phyloP scores from a whole-genome alignment of 2,888 invertebrate genomes.

The Hemaris fuciformis region DNA sequence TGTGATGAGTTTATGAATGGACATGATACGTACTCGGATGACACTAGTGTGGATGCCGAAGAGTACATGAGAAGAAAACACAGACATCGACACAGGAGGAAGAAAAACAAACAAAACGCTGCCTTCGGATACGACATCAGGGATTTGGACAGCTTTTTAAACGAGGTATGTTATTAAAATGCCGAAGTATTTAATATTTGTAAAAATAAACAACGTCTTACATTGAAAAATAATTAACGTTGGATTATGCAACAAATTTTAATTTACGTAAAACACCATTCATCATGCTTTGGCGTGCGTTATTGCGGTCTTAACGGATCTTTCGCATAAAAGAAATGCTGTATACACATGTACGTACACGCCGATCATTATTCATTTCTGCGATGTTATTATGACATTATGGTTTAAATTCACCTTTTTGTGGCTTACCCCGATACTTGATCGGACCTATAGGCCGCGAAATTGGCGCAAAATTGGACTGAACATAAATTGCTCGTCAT shows the following conservation, averaged over 20 bases:
- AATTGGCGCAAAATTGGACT: slow-evolving; percentile 73
- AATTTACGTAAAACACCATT: slow-evolving; percentile 32
- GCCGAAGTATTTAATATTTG: neutral
- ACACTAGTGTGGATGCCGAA: slow-evolving; percentile 65
- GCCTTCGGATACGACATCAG: slow-evolving; percentile 90
- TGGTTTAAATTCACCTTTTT: slow-evolving; percentile 45
- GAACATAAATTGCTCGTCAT: slow-evolving; percentile 62
- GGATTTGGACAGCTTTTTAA: slow-evolving; percentile 89
- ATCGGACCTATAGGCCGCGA: slow-evolving; percentile 49
- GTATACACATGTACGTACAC: slow-evolving; percentile 39
- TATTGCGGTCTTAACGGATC: slow-evolving; percentile 41
- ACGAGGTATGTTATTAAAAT: slow-evolving; percentile 81
- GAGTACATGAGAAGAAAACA: slow-evolving; percentile 70
- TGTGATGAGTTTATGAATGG: slow-evolving; percentile 67
- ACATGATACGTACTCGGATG: slow-evolving; percentile 58
- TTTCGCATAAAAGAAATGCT: slow-evolving; percentile 46
- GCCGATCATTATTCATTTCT: slow-evolving; percentile 51
- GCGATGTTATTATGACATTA: slow-evolving; percentile 55
- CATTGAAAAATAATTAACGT: slow-evolving; percentile 17
- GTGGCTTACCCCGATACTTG: slow-evolving; percentile 42
- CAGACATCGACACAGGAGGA: slow-evolving; percentile 71
- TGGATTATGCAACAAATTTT: slow-evolving; percentile 16
- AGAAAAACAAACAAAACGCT: slow-evolving; percentile 54
- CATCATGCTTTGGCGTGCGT: slow-evolving; percentile 46
- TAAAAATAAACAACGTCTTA: neutral